Evolutionary conservation across 2,113 vertebrate genomes (phyloP).

Genomic region (Urocynchramus pylzowi): DNA sequence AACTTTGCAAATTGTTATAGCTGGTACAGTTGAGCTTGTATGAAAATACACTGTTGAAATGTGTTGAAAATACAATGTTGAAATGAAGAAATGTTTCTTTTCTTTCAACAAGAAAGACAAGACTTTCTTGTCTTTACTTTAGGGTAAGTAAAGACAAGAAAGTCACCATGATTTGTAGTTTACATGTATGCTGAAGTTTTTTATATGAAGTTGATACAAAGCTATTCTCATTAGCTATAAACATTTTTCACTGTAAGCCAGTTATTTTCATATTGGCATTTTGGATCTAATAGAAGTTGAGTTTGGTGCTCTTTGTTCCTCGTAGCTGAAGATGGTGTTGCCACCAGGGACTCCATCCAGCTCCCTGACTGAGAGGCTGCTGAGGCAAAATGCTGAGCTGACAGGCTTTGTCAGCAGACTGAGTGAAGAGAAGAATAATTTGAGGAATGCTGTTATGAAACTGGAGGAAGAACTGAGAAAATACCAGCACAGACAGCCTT

Average conservation of each 20-base stretch:
- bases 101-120: no score
- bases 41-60: background rate
- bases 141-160: background rate
- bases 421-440: slow-evolving; percentile 93
- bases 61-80: no score
- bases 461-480: slow-evolving; percentile 85
- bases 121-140: no score
- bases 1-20: background rate
- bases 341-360: slow-evolving; percentile 70
- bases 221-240: background rate
- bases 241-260: background rate
- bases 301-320: slow-evolving; percentile 2
- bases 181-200: background rate
- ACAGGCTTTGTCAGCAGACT: slow-evolving; percentile 89
- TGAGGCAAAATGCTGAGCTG: slow-evolving; percentile 91
- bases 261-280: background rate
- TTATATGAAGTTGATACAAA: background rate
- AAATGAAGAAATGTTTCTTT: no score
- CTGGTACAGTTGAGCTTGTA: background rate
- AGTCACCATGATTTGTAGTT: background rate
- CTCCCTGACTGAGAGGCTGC: slow-evolving; percentile 84
- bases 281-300: background rate
- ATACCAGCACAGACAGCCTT: slow-evolving; percentile 69
- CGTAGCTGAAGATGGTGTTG: slow-evolving; percentile 64
- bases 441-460: slow-evolving; percentile 84